These are phyloP conservation scores for Amyelois transitella DNA, from an alignment of 1,140 invertebrate species.

Conservation along the genomic window DNA sequence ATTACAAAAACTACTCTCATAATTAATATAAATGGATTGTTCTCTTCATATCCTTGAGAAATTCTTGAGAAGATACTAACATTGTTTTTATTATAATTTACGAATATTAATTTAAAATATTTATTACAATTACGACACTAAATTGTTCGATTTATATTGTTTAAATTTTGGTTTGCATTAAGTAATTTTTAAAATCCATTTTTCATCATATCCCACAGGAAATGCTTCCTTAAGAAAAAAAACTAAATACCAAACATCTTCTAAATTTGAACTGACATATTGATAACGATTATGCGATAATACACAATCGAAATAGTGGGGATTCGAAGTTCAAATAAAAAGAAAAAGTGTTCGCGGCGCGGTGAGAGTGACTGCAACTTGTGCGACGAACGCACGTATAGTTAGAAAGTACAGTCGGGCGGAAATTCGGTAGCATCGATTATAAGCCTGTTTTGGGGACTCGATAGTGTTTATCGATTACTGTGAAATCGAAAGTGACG, in stretches of 20 bases:
- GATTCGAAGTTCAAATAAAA: conserved; percentile 62
- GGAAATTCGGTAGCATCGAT: background rate
- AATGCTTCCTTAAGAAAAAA: too few relatives aligned
- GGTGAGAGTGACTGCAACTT: conserved; percentile 60
- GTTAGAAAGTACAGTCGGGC: conserved; percentile 37
- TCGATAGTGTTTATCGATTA: conserved; percentile 1
- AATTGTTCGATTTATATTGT: too few relatives aligned
- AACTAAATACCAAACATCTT: background rate
- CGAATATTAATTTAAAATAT: too few relatives aligned
- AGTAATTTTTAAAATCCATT: too few relatives aligned
- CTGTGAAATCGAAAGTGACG: conserved; percentile 13
- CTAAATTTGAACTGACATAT: conserved; percentile 28
- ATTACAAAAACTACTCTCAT: too few relatives aligned
- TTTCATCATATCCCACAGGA: too few relatives aligned
- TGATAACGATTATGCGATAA: conserved; percentile 62
- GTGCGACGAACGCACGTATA: conserved; percentile 31
- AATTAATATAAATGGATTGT: too few relatives aligned
- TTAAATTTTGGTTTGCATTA: too few relatives aligned
- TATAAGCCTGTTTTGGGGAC: background rate
- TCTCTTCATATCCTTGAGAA: too few relatives aligned
- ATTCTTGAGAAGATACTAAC: too few relatives aligned
- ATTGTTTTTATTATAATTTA: too few relatives aligned
- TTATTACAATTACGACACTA: too few relatives aligned
- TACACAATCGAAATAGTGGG: conserved; percentile 53
- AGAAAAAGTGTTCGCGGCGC: conserved; percentile 42